phyloP scores from a whole-genome alignment of 2,113 vertebrate species.

The Ovis aries region ARS-UI_Ramb_v3.0 NC_056056.1:167131501-167132000 shows the following conservation, averaged over 20 bases:
- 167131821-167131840: conserved; percentile 64
- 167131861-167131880: conserved; percentile 74
- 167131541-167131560: not conserved
- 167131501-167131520: not conserved
- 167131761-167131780: not conserved
- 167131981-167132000: conserved; percentile 71
- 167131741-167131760: not conserved
- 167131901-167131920: conserved; percentile 73
- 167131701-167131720: not conserved
- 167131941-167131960: conserved; percentile 71
- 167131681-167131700: not conserved
- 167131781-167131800: conserved; percentile 41
- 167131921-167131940: conserved; percentile 73
- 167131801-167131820: conserved; percentile 56
- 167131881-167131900: conserved; percentile 67
- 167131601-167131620: conserved; percentile 14
- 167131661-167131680: not conserved
- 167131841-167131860: conserved; percentile 70
- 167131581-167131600: not conserved
- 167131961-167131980: conserved; percentile 66
- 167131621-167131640: not conserved
- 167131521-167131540: not conserved
- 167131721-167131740: conserved; percentile 5
- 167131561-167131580: not conserved
- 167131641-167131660: not conserved